phyloP scores from a whole-genome alignment of 2,113 vertebrate species.

The Trematomus loennbergii region DNA sequence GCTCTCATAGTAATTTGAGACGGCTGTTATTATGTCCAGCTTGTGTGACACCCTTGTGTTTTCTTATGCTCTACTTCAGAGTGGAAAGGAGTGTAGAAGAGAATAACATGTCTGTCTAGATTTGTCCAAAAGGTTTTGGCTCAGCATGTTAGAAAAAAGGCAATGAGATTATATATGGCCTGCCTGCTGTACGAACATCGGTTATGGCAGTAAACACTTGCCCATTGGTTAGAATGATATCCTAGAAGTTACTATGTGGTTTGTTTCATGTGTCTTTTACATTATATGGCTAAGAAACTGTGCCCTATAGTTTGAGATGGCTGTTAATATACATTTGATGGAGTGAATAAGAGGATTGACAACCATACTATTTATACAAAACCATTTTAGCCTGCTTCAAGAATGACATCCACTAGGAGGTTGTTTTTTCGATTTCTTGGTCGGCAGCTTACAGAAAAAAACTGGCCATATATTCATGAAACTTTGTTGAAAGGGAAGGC shows the following conservation, averaged over 20 bases:
- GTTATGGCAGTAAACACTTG: constrained; percentile 1
- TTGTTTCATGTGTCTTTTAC: neutral
- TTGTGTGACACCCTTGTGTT: neutral
- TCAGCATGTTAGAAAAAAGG: constrained; percentile 18
- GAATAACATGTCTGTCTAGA: constrained; percentile 10
- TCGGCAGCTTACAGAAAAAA: no score
- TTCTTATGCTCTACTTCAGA: constrained; percentile 11
- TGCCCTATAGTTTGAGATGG: neutral
- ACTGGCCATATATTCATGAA: no score
- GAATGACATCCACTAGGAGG: no score
- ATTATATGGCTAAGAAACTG: neutral
- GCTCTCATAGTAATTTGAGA: neutral
- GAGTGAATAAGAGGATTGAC: neutral
- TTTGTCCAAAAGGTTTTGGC: constrained; percentile 24
- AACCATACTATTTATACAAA: neutral
- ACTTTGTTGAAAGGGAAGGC: no score
- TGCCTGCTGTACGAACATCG: constrained; percentile 17
- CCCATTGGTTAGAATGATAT: neutral
- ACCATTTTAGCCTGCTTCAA: neutral
- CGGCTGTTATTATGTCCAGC: constrained; percentile 6
- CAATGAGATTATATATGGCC: constrained; percentile 4
- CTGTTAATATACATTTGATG: neutral
- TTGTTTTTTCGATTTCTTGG: no score
- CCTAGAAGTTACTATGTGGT: neutral
- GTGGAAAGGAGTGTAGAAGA: neutral